Percentiles rank a stretch among this genome's conserved stretches.
Conservation (phyloP, 2,113 vertebrate species). For the Grantiella picta region DNA sequence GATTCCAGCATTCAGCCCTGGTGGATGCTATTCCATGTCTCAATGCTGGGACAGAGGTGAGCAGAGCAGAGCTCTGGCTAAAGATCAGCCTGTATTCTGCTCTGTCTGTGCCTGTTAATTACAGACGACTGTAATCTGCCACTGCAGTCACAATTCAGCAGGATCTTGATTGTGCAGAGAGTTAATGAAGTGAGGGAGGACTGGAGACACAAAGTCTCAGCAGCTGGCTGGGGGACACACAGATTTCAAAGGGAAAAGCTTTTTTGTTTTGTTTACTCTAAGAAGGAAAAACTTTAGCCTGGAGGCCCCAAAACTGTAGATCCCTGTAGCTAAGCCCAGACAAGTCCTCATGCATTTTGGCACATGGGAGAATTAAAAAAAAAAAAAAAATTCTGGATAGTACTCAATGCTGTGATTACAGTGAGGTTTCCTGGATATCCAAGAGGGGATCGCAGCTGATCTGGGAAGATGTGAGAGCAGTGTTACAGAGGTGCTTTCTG, state of each 20-base stretch:
- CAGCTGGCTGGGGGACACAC: conserved; percentile 28
- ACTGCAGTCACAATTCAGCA: neutral
- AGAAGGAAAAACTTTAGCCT: conserved; percentile 24
- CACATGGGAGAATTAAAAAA: neutral
- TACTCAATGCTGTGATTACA: neutral
- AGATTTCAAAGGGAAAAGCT: conserved; percentile 51
- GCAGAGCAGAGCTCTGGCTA: neutral
- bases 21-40: neutral
- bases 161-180: conserved; percentile 28
- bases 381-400: neutral
- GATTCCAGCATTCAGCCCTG: neutral
- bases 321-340: conserved; percentile 45
- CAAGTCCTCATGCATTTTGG: conserved; percentile 30
- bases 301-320: conserved; percentile 43
- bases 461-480: neutral
- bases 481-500: neutral
- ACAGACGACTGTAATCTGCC: neutral
- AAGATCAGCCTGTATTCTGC: neutral
- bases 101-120: neutral
- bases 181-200: conserved; percentile 54
- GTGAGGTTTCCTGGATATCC: neutral
- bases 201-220: conserved; percentile 60
- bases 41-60: neutral
- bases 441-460: neutral
- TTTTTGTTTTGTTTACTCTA: conserved; percentile 46